phyloP scores from a whole-genome alignment of 2,888 invertebrate genomes.

The Aphodius sticticus region DNA sequence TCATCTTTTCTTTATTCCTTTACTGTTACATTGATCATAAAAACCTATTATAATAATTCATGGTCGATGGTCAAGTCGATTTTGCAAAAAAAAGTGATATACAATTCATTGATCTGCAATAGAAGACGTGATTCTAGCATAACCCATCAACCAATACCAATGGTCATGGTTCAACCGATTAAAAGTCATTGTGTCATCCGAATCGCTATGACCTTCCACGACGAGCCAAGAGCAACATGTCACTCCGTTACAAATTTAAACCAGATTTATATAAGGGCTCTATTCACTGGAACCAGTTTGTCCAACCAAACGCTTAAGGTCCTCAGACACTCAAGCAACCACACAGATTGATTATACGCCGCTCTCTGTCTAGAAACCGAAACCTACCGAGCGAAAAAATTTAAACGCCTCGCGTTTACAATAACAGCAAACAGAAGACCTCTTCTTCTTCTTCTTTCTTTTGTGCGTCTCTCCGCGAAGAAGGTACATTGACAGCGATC shows the following conservation, averaged over 20 bases:
- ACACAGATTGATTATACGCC: not conserved
- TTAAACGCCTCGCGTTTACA: not conserved
- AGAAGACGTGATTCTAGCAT: too few species aligned
- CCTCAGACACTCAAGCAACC: not conserved
- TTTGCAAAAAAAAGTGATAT: too few species aligned
- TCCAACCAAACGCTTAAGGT: not conserved
- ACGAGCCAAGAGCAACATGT: not conserved
- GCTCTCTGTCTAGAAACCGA: not conserved
- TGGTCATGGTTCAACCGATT: not conserved
- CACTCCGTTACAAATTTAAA: too few species aligned
- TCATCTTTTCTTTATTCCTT: too few species aligned
- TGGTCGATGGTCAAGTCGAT: too few species aligned
- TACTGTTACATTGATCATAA: too few species aligned
- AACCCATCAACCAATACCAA: too few species aligned
- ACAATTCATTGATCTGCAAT: too few species aligned
- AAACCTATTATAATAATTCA: too few species aligned
- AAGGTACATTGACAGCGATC: not conserved
- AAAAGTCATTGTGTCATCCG: not conserved
- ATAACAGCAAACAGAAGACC: not conserved
- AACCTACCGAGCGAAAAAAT: not conserved
- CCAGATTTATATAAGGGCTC: not conserved
- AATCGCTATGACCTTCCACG: not conserved
- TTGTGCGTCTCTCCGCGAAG: not conserved
- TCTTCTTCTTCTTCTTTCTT: not conserved
- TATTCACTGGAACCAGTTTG: not conserved